phyloP scores from a whole-genome alignment of 2,888 invertebrate species.

The Drosophila gaucha region DNA sequence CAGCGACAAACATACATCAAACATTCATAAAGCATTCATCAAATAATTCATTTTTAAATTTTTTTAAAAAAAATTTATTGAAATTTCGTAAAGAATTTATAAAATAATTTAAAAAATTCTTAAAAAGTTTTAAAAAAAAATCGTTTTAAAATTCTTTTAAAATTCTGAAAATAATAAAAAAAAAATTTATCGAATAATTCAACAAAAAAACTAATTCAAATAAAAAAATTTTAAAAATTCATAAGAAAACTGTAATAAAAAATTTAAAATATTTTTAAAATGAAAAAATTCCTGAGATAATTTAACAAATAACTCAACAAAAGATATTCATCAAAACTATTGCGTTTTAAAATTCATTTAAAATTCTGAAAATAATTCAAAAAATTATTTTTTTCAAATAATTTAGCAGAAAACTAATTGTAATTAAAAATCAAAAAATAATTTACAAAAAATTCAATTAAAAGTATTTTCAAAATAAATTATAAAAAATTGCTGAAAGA shows the following conservation, averaged over 20 bases:
- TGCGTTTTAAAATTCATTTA: no score
- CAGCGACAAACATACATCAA: constrained; percentile 32
- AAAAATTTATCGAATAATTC: not conserved
- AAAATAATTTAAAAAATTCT: not conserved
- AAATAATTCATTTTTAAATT: not conserved
- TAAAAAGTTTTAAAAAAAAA: not conserved
- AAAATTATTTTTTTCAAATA: not conserved
- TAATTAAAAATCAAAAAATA: not conserved
- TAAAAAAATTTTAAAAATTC: not conserved
- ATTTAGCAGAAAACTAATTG: not conserved
- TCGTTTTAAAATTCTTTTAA: no score
- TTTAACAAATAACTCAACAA: not conserved
- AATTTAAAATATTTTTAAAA: no score
- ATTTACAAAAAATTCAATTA: not conserved
- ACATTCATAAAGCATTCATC: constrained; percentile 7
- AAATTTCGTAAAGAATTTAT: not conserved
- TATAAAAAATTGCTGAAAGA: no score
- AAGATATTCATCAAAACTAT: not conserved
- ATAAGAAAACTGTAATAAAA: not conserved
- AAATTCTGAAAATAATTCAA: not conserved
- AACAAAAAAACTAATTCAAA: not conserved
- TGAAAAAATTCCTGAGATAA: no score
- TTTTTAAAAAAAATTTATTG: not conserved
- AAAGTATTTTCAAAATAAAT: no score
- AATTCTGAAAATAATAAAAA: no score